Evolutionary conservation across 2,888 invertebrate species (phyloP).

Genomic region (Drosophila picticornis): DNA sequence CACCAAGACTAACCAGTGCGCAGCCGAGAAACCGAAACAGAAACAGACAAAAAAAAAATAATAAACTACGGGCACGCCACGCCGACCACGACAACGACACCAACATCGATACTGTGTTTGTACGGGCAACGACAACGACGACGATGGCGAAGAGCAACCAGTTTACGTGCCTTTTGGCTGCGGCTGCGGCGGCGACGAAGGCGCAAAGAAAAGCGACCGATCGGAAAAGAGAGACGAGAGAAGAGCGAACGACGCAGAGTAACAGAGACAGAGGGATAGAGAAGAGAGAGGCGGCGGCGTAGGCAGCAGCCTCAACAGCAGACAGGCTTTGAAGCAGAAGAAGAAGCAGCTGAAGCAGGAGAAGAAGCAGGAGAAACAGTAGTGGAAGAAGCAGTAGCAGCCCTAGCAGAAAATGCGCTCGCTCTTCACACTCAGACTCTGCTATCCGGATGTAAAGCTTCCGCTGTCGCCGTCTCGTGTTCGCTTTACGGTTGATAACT

Average conservation of each 20-base stretch:
- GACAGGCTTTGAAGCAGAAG: constrained; percentile 47
- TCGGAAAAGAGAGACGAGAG: constrained; percentile 6
- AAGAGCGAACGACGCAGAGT: neutral
- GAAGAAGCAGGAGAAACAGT: neutral
- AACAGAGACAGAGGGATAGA: constrained; percentile 4
- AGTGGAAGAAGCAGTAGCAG: constrained; percentile 39
- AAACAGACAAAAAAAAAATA: constrained; percentile 36
- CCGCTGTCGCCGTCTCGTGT: constrained; percentile 59
- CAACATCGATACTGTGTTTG: constrained; percentile 30
- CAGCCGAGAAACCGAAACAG: constrained; percentile 30
- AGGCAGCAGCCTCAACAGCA: constrained; percentile 37
- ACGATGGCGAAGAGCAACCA: constrained; percentile 58
- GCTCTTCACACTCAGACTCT: constrained; percentile 33
- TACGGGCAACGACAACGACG: constrained; percentile 49
- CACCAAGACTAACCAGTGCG: constrained; percentile 72
- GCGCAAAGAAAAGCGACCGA: constrained; percentile 50
- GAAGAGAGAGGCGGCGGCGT: constrained; percentile 5
- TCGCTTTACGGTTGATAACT: constrained; percentile 79
- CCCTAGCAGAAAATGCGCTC: constrained; percentile 21
- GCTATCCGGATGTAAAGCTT: constrained; percentile 79
- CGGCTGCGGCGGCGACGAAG: constrained; percentile 53
- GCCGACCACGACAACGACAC: constrained; percentile 54
- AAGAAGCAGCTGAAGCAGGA: constrained; percentile 2
- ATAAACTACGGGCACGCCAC: constrained; percentile 68
- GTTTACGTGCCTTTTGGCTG: constrained; percentile 81